phyloP scores from a whole-genome alignment of 2,113 vertebrate genomes.

The Agapornis roseicollis region DNA sequence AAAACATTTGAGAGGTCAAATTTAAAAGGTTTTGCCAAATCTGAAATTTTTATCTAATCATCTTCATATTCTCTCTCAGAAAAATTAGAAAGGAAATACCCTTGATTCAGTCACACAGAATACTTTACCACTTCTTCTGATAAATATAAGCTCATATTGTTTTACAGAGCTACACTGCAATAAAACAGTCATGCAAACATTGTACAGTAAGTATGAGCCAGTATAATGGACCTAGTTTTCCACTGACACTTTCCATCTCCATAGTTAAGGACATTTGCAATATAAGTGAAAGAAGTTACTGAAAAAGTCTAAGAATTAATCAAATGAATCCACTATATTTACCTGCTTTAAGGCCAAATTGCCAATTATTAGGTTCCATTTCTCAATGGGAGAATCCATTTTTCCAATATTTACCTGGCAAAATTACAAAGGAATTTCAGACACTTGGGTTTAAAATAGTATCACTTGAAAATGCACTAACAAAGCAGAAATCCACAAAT shows the following conservation, averaged over 20 bases:
- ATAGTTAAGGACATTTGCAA: neutral
- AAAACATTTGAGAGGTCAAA: neutral
- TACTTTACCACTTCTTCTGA: neutral
- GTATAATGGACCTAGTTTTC: neutral
- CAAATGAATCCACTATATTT: neutral
- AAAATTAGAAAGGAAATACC: neutral
- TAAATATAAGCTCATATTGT: neutral
- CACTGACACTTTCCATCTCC: neutral
- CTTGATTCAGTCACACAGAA: neutral
- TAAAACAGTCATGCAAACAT: neutral
- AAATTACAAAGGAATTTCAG: slow-evolving; percentile 2
- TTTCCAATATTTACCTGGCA: slow-evolving; percentile 94
- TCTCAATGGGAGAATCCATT: slow-evolving; percentile 98
- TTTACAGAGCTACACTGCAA: neutral
- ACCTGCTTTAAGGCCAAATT: slow-evolving; percentile 98
- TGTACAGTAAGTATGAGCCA: neutral
- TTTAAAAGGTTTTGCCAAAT: neutral
- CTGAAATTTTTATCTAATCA: neutral
- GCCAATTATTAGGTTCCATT: slow-evolving; percentile 96
- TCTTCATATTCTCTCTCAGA: neutral
- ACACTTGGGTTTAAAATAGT: neutral
- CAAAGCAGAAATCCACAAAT: neutral
- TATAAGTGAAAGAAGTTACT: neutral
- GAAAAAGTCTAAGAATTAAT: neutral
- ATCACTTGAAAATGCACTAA: neutral